Base-by-base conservation (phyloP, 2,113 vertebrate species). In the Cryptomyrus ogoouensis region DNA sequence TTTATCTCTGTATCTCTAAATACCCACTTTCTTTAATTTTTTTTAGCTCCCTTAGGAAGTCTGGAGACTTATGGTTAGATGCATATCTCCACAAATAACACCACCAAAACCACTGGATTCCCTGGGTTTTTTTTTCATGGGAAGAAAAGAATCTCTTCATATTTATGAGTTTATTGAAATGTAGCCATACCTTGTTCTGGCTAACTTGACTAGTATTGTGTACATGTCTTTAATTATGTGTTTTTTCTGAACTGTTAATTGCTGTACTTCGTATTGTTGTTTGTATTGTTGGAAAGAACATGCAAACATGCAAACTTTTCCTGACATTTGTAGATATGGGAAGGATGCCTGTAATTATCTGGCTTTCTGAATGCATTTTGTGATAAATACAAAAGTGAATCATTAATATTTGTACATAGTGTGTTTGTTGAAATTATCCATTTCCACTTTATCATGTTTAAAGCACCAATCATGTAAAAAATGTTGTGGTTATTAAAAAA, bases 21-120 rank as follows among this genome's bases (percentile, higher is more conserved):
- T 74, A 42, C 42, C 17, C 27, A 49, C 24, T 87, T 24, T 15
- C n/a, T 6, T 19, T 21, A 21, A 10, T 10, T 88, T 10, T 88
- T 88, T 1, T 89, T 88, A 97, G 96, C 92, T 97, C 96, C 86
- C 94, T 97, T 92, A 97, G 95, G 91, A 95, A 96, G 89, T 97
- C 96, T 0, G 97, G 97, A n/a, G 95, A 97, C 58, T 94, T 96
- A 87, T 97, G 97, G 97, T 93, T 96, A 0, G 96, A 97, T 17
- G 97, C 97, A 27, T 97, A 97, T 8, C 95, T 97, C 5, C 96
- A 97, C 90, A 95, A 95, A 77, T 97, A 96, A 92, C 85, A 3
- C 39, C 2, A 39, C 17, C 49, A 19, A 52, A 8, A 35, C 15
- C n/a, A 87, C 10, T 31, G n/a, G 50, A 53, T 47, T 87, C 31